Conservation (phyloP, 1,140 invertebrate species). For the Stenopsyche tienmushanensis region DNA sequence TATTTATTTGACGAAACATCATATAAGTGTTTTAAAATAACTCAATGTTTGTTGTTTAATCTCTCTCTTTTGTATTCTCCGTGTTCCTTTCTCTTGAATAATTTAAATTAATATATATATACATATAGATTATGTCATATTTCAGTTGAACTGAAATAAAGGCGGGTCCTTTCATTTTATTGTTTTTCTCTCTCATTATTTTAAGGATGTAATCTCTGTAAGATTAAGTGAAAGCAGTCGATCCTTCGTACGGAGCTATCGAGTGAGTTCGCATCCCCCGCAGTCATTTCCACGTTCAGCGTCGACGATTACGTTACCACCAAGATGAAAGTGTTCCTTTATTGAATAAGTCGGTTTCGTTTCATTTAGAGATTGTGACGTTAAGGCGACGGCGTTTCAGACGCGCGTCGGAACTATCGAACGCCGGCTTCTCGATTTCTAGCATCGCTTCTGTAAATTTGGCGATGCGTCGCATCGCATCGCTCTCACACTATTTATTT, state of each 20-base stretch:
- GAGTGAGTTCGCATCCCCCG: too few relatives aligned
- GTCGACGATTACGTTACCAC: constrained; percentile 37
- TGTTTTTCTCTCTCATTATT: constrained; percentile 31
- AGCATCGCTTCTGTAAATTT: too few relatives aligned
- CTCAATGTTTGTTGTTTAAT: constrained; percentile 41
- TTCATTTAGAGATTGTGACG: too few relatives aligned
- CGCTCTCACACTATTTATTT: constrained; percentile 27
- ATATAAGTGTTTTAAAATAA: constrained; percentile 38
- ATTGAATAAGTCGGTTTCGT: constrained; percentile 39
- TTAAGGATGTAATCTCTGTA: constrained; percentile 38
- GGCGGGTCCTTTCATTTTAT: constrained; percentile 41
- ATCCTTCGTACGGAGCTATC: background rate
- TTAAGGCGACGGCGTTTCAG: too few relatives aligned
- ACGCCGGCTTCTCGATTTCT: too few relatives aligned
- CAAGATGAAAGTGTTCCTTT: constrained; percentile 42
- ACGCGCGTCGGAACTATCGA: too few relatives aligned
- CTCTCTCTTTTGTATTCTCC: constrained; percentile 34
- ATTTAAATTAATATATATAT: constrained; percentile 17
- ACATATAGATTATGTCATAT: constrained; percentile 21
- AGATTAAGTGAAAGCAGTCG: background rate
- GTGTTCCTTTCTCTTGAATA: constrained; percentile 37
- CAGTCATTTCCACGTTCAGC: constrained; percentile 26
- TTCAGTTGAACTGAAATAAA: constrained; percentile 42
- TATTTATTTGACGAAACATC: constrained; percentile 38
- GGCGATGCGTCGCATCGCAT: background rate